phyloP scores from a whole-genome alignment of 2,888 invertebrate genomes.

The Cephus spinipes region DNA sequence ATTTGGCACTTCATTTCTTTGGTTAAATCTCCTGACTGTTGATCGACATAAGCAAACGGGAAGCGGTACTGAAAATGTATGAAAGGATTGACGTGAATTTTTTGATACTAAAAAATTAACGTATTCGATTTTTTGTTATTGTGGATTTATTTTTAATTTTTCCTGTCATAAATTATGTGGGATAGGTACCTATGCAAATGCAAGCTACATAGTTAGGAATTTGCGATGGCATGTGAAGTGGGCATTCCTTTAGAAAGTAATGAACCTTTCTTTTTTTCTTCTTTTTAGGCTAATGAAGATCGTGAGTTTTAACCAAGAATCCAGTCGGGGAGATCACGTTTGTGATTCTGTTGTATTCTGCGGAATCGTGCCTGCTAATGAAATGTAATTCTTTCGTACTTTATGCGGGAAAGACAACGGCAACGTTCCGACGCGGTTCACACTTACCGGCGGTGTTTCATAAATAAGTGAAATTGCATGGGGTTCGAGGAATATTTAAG shows the following conservation, averaged over 20 bases:
- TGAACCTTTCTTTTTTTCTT: neutral
- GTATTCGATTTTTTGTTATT: neutral
- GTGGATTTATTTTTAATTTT: neutral
- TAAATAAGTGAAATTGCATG: slow-evolving; percentile 20
- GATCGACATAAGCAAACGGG: neutral
- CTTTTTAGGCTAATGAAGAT: neutral
- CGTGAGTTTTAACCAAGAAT: neutral
- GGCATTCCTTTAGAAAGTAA: neutral
- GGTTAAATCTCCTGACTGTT: neutral
- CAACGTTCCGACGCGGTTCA: neutral
- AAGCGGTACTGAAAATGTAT: neutral
- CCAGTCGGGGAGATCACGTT: neutral
- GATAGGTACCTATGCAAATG: neutral
- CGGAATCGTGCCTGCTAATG: neutral
- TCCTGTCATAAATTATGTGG: neutral
- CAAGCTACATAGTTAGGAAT: neutral
- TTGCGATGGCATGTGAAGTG: neutral
- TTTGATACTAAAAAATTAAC: neutral
- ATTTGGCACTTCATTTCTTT: neutral
- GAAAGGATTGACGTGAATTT: neutral
- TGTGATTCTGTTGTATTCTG: neutral
- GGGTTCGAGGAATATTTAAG: slow-evolving; percentile 47
- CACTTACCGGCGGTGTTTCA: slow-evolving; percentile 10
- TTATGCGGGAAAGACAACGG: neutral
- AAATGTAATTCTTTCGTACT: neutral